Evolutionary conservation across 1,140 invertebrate genomes (phyloP).

Genomic region (Trachymyrmex cornetzi): DNA sequence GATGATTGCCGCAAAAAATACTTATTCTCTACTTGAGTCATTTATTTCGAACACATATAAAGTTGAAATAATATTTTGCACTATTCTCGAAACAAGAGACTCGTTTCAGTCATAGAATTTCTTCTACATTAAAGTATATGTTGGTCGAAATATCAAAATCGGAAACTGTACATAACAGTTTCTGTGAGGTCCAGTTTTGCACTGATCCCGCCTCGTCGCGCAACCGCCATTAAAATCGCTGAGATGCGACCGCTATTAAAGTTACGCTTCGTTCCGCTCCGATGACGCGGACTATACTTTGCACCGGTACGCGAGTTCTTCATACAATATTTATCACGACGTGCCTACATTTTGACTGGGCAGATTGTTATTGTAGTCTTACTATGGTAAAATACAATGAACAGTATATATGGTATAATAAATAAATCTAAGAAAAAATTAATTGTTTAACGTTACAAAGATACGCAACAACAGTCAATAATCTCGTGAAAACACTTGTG

Average conservation of each 20-base stretch:
- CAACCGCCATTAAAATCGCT: constrained; percentile 56
- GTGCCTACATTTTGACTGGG: constrained; percentile 10
- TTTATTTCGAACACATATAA: constrained; percentile 16
- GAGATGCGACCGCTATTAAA: constrained; percentile 60
- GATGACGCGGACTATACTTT: constrained; percentile 43
- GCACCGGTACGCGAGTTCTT: constrained; percentile 27
- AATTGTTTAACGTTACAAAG: constrained; percentile 15
- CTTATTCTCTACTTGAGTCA: background rate
- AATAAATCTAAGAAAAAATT: constrained; percentile 17
- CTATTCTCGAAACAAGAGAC: background rate
- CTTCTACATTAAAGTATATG: background rate
- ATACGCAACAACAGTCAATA: constrained; percentile 36
- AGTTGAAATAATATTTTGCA: constrained; percentile 18
- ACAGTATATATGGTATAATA: constrained; percentile 20
- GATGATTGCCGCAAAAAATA: background rate
- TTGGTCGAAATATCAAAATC: constrained; percentile 40
- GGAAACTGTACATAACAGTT: constrained; percentile 51
- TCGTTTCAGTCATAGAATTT: background rate
- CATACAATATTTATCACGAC: constrained; percentile 45
- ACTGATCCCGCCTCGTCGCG: constrained; percentile 27
- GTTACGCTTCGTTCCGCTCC: constrained; percentile 62
- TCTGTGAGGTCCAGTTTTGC: constrained; percentile 49
- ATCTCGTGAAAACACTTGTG: background rate
- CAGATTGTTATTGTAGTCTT: constrained; percentile 16
- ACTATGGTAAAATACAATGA: constrained; percentile 21